These are phyloP conservation scores for Meriones psammophilus DNA, from an alignment of 2,797 vertebrate species.

Conservation along the genomic window DNA sequence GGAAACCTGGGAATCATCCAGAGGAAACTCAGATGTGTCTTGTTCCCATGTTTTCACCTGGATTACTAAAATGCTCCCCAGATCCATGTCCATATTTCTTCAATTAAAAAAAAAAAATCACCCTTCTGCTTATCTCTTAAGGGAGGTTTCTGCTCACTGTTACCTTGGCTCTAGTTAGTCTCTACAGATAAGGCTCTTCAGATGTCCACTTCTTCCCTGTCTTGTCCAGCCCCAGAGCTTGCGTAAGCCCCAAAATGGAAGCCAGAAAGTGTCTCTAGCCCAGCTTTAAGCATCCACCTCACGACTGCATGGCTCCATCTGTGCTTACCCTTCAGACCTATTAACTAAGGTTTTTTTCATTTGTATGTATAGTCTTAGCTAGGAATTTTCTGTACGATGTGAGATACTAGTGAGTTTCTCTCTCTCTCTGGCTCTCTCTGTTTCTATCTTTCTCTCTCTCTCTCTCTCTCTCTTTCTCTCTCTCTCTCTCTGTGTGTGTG, in stretches of 20 bases:
- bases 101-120: neutral
- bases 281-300: neutral
- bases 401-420: neutral
- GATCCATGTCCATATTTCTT: slow-evolving; percentile 20
- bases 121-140: neutral
- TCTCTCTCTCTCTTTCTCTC: neutral
- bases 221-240: neutral
- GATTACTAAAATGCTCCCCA: slow-evolving; percentile 18
- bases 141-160: neutral
- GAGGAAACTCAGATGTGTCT: neutral
- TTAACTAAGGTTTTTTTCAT: neutral
- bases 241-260: neutral
- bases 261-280: neutral
- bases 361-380: neutral
- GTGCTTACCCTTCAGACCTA: neutral
- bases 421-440: neutral
- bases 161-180: neutral
- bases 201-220: no score
- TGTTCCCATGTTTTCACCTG: neutral
- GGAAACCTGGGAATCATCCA: neutral
- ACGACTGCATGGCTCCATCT: neutral
- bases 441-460: neutral
- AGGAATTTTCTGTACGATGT: neutral
- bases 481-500: no score
- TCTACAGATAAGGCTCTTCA: neutral